These are phyloP conservation scores for Nanger granti DNA, from an alignment of 2,113 vertebrate genomes.

Conservation along the genomic window DNA sequence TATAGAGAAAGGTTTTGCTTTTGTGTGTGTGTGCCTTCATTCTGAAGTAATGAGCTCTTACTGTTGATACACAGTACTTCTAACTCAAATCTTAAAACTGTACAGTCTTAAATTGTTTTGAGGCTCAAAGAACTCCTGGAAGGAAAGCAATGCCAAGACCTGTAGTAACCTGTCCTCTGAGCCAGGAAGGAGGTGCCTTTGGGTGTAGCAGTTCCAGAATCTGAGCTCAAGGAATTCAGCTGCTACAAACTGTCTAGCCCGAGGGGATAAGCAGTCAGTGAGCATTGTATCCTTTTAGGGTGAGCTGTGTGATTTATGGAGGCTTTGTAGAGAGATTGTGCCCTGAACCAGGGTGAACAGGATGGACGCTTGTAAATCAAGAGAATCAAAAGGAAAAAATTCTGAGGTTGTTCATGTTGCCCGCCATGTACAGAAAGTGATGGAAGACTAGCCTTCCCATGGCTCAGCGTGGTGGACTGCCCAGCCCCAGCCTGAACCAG, in stretches of 20 bases:
- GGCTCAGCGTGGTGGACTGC: background rate
- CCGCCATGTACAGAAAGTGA: background rate
- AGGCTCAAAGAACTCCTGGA: background rate
- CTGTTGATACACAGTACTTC: background rate
- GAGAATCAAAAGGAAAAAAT: background rate
- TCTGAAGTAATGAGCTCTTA: background rate
- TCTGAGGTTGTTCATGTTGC: background rate
- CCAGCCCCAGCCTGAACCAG: background rate
- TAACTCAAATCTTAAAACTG: background rate
- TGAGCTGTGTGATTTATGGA: background rate
- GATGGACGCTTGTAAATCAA: background rate
- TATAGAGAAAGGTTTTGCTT: background rate
- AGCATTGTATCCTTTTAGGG: background rate
- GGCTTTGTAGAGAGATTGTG: background rate
- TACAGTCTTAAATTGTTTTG: background rate
- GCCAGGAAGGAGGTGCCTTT: background rate
- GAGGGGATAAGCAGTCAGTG: background rate
- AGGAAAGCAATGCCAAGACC: background rate
- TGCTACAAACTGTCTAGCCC: constrained; percentile 5
- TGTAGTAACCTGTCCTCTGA: background rate
- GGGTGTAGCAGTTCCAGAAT: background rate
- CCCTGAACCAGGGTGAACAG: background rate
- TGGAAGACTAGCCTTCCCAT: background rate
- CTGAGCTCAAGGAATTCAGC: constrained; percentile 35
- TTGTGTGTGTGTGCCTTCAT: background rate